Evolutionary conservation across 64 coral and sea anemone species (phyloP).

Genomic region (Dendrophyllia cribrosa): DNA sequence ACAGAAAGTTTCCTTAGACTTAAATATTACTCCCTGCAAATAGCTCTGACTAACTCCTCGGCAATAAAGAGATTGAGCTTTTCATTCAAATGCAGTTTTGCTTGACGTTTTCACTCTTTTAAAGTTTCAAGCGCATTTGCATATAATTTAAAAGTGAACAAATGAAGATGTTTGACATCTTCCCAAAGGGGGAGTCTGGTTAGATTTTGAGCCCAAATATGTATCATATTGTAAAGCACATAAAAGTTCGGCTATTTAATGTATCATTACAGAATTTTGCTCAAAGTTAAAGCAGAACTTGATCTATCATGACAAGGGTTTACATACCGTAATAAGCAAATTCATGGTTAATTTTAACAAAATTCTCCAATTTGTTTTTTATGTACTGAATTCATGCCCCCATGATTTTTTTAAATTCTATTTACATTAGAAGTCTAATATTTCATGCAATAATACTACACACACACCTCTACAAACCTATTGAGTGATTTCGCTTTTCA

Average conservation of each 20-base stretch:
- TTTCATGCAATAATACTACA: neutral
- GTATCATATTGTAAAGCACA: neutral
- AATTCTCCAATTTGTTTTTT: neutral
- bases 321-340: neutral
- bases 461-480: neutral
- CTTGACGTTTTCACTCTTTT: too few relatives aligned
- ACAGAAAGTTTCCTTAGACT: too few relatives aligned
- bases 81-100: too few relatives aligned
- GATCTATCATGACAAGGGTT: neutral
- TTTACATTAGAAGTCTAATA: neutral
- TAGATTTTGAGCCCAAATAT: neutral
- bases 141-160: too few relatives aligned
- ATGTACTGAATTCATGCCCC: neutral
- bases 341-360: neutral
- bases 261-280: neutral
- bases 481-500: neutral
- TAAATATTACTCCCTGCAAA: too few relatives aligned
- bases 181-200: neutral
- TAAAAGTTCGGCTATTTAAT: too few relatives aligned
- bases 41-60: too few relatives aligned
- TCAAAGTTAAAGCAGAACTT: neutral
- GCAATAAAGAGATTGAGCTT: too few relatives aligned
- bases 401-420: neutral
- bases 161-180: too few relatives aligned
- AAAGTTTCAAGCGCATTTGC: too few relatives aligned